Evolutionary conservation across 2,797 vertebrate genomes (phyloP), one percentile per base, ranked within the genome.

Genomic region (Tympanoctomys barrerae): DNA sequence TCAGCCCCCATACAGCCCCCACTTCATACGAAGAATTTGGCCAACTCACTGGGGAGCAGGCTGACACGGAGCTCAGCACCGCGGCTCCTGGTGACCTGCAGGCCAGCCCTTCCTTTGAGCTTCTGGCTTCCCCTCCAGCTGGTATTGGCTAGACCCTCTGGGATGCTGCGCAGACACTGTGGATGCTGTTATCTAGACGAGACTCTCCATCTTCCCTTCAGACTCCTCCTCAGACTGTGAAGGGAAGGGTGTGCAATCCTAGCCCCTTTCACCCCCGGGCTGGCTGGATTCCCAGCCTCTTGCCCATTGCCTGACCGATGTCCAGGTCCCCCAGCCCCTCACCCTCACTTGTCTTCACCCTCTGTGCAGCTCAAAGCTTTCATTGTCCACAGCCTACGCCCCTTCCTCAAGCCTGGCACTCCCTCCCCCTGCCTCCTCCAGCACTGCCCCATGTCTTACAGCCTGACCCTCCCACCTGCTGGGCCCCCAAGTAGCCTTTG

Each of bases 111-210:
- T 2, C 28, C 13, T 86, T 31, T 33, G 31, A 75, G 33, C 49
- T 42, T n/a, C 64, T 61, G 26, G 26, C 5, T 7, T 49, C 5
- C 24, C 46, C 7, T 31, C 73, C 24, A 31, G 4, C 5, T 49
- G 31, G 46, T 0, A 7, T 9, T 13, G 7, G 18, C 22, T n/a
- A 4, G 24, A 10, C 26, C 7, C 5, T 31, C 52, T 21, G 33
- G 6, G 54, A 42, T 33, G 26, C 31, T 36, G 78, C 54, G 13
- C 42, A 77, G 62, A 71, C 24, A 31, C 49, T 57, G 81, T 61
- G 57, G 54, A 18, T 42, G 19, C 31, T 18, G 8, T 78, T 22
- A 19, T 62, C n/a, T 33, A 88, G 49, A 81, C 12, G 1, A 8
- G 7, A 28, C 73, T 16, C 39, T 46, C 12, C 26, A 7, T 22